Evolutionary conservation across 2,888 invertebrate genomes (phyloP).

Genomic region (Brachyptera putata): DNA sequence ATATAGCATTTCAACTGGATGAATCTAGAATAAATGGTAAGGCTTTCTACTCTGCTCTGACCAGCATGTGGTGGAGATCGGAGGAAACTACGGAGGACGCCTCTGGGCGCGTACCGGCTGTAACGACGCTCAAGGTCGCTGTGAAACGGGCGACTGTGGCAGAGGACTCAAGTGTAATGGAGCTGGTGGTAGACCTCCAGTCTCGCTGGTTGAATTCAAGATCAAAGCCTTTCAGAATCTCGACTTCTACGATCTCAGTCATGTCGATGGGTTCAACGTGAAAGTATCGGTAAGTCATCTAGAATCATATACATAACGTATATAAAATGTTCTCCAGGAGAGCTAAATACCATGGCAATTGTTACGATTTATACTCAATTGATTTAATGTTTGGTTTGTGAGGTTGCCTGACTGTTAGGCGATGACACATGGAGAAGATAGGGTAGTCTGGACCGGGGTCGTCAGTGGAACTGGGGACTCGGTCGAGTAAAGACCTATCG

Average conservation of each 20-base stretch:
- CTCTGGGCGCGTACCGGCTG: constrained; percentile 49
- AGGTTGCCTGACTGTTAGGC: no score
- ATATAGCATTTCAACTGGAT: neutral
- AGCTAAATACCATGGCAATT: no score
- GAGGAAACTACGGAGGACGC: constrained; percentile 44
- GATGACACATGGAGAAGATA: no score
- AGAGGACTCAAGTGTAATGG: constrained; percentile 45
- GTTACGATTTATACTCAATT: no score
- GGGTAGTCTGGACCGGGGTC: no score
- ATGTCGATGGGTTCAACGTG: constrained; percentile 51
- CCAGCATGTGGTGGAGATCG: constrained; percentile 32
- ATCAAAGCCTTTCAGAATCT: constrained; percentile 41
- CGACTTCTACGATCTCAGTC: constrained; percentile 49
- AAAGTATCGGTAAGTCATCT: constrained; percentile 40
- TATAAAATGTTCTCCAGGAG: no score
- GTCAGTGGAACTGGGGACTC: no score
- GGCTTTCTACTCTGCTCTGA: no score
- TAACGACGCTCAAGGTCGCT: constrained; percentile 38
- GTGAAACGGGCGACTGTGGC: constrained; percentile 45
- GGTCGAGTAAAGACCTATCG: no score
- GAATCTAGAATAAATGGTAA: no score
- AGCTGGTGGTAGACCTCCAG: constrained; percentile 46
- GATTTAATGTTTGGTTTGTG: no score
- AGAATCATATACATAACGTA: no score
- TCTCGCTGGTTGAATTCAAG: constrained; percentile 46